phyloP scores from a whole-genome alignment of 2,113 vertebrate genomes.

The Pongo abelii region DNA sequence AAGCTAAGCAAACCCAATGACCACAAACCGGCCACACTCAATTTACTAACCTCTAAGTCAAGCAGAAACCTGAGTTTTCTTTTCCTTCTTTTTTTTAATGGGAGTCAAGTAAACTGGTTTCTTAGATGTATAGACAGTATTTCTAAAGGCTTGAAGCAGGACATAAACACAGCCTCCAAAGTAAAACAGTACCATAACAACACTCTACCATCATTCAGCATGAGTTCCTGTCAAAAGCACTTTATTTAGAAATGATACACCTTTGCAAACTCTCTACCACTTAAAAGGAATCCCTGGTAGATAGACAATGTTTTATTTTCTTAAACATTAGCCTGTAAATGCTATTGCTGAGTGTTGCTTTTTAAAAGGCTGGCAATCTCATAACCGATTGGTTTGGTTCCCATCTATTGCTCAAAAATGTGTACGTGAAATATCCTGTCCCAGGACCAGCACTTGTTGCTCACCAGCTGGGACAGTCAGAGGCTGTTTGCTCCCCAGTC shows the following conservation, averaged over 20 bases:
- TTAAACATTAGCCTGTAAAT: slow-evolving; percentile 5
- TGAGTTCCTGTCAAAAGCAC: neutral
- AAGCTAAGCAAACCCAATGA: neutral
- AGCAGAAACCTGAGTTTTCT: neutral
- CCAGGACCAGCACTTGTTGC: neutral
- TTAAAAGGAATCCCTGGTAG: slow-evolving; percentile 44
- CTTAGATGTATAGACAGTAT: neutral
- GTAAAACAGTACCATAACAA: neutral
- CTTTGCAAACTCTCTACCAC: slow-evolving; percentile 1
- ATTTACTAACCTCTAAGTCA: neutral
- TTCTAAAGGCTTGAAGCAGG: slow-evolving; percentile 25
- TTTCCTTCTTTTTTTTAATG: neutral
- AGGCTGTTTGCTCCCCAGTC: slow-evolving; percentile 50
- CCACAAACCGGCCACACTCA: slow-evolving; percentile 13
- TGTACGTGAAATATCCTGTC: slow-evolving; percentile 28
- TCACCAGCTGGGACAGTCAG: slow-evolving; percentile 52
- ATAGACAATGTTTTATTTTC: neutral
- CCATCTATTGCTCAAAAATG: slow-evolving; percentile 25
- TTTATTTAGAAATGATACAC: slow-evolving; percentile 39
- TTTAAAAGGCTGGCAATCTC: slow-evolving; percentile 5
- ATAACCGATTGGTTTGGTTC: slow-evolving; percentile 32
- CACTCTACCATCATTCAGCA: neutral
- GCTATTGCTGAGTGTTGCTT: neutral
- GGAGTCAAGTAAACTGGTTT: neutral
- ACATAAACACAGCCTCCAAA: slow-evolving; percentile 25